Percentiles rank a stretch among this genome's conserved stretches.
Evolutionary conservation across 2,888 invertebrate species (phyloP).

Genomic region (Thalpophila matura): DNA sequence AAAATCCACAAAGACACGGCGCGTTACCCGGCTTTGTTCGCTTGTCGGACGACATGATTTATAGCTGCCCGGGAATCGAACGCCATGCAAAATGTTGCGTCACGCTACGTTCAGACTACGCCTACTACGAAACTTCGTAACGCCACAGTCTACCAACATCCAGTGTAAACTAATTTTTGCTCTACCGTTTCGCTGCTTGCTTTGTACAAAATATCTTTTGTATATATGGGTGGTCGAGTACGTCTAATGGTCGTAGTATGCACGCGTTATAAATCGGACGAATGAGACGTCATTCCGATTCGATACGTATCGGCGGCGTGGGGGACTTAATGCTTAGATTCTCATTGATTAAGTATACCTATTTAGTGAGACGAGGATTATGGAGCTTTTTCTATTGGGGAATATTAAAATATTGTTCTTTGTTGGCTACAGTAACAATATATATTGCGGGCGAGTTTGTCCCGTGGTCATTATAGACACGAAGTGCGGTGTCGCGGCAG

Average conservation of each 20-base stretch:
- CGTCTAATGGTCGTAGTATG: constrained; percentile 68
- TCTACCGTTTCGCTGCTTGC: constrained; percentile 47
- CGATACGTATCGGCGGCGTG: constrained; percentile 83
- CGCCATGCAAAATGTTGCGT: constrained; percentile 88
- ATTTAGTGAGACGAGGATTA: constrained; percentile 82
- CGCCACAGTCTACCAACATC: constrained; percentile 67
- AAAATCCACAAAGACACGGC: constrained; percentile 89
- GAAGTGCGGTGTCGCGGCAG: constrained; percentile 29
- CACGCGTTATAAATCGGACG: constrained; percentile 84
- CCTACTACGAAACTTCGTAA: constrained; percentile 46
- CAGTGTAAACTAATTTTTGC: constrained; percentile 10
- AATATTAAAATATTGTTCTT: constrained; percentile 63
- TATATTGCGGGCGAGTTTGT: constrained; percentile 30
- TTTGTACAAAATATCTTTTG: constrained; percentile 26
- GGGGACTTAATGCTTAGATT: constrained; percentile 82
- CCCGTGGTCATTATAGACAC: constrained; percentile 15
- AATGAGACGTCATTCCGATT: constrained; percentile 89
- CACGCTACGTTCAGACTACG: constrained; percentile 75
- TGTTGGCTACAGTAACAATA: constrained; percentile 26
- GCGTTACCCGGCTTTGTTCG: constrained; percentile 89
- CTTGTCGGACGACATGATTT: constrained; percentile 84
- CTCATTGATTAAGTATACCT: constrained; percentile 86
- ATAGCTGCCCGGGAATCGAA: constrained; percentile 79
- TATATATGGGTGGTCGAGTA: constrained; percentile 65
- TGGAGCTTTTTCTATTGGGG: constrained; percentile 65